Conservation (phyloP, 2,888 invertebrate species). For the Acronicta psi region DNA sequence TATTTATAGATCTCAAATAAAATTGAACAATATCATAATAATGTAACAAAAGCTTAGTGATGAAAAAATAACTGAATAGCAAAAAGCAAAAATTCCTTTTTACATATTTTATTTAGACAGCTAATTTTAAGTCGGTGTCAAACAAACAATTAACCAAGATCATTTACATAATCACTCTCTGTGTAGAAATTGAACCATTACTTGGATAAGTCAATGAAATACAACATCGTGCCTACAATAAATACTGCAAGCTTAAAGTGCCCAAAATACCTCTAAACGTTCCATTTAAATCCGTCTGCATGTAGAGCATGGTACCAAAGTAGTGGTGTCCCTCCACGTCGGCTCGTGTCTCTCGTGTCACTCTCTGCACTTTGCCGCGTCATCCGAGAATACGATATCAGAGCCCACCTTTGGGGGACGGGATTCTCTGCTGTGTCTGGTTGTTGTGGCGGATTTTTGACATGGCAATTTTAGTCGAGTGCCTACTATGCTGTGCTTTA, state of each 20-base stretch:
- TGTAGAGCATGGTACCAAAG: neutral
- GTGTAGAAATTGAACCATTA: too few species aligned
- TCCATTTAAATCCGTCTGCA: slow-evolving; percentile 7
- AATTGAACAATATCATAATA: too few species aligned
- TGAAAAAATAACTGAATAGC: too few species aligned
- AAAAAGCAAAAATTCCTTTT: too few species aligned
- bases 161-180: too few species aligned
- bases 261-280: neutral
- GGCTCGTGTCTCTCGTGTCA: slow-evolving; percentile 19
- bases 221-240: too few species aligned
- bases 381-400: slow-evolving; percentile 37
- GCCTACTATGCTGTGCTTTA: neutral
- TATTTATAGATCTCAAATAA: too few species aligned
- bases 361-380: slow-evolving; percentile 34
- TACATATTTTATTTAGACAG: too few species aligned
- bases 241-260: slow-evolving; percentile 8
- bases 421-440: slow-evolving; percentile 1
- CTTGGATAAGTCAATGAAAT: too few species aligned
- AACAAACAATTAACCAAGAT: too few species aligned
- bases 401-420: slow-evolving; percentile 7
- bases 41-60: too few species aligned
- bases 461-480: neutral
- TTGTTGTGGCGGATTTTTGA: slow-evolving; percentile 1
- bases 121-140: too few species aligned
- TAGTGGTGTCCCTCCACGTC: neutral